phyloP scores from a whole-genome alignment of 1,140 invertebrate genomes.

The Pseudachorutes palmiensis region DNA sequence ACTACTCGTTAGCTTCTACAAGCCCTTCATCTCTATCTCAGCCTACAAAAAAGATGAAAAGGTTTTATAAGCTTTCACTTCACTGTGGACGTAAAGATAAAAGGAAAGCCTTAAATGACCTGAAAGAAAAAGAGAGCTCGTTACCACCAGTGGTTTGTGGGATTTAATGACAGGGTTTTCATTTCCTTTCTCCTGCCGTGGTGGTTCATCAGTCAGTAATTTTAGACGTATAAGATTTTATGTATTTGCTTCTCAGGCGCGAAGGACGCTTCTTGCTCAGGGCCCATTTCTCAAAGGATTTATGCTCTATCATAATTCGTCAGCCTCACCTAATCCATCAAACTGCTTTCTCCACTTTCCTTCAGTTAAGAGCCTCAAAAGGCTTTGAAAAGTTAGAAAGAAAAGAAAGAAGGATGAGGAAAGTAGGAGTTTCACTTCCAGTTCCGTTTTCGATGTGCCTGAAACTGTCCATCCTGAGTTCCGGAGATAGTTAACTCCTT shows the following conservation, averaged over 20 bases:
- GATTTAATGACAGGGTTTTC: neutral
- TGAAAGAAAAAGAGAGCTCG: neutral
- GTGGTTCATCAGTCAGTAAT: neutral
- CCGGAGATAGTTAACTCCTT: neutral
- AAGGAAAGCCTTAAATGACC: neutral
- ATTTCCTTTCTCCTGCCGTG: neutral
- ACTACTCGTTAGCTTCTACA: too few species aligned
- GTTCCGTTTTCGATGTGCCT: neutral
- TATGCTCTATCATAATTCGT: neutral
- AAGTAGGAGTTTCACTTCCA: neutral
- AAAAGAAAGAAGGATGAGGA: neutral
- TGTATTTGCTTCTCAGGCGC: too few species aligned
- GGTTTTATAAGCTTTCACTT: too few species aligned
- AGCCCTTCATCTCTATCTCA: too few species aligned
- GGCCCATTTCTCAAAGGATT: neutral
- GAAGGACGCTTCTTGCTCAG: too few species aligned
- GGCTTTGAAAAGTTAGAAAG: neutral
- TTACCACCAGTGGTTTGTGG: neutral
- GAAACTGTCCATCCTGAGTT: neutral
- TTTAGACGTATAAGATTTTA: neutral
- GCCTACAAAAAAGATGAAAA: too few species aligned
- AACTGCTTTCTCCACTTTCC: constrained; percentile 9
- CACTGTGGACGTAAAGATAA: neutral
- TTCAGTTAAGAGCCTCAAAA: neutral
- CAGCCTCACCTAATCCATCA: constrained; percentile 6